Base-by-base conservation (phyloP, 2,888 invertebrate genomes). In the Empis stercorea region DNA sequence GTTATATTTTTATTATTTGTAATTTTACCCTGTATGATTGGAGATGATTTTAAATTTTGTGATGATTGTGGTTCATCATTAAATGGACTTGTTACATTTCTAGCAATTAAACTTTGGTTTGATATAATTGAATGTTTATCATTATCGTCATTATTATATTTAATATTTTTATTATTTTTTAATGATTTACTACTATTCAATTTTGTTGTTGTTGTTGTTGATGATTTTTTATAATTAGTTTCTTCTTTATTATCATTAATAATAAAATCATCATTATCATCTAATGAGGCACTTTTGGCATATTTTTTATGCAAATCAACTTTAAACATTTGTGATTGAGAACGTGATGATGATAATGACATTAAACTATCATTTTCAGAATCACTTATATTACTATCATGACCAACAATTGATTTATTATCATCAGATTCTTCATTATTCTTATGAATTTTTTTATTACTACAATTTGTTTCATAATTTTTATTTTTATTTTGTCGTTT, bases 301-400 rank as follows among this genome's bases (percentile, higher is more conserved):
- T 68, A 68, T 62, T 68, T 68, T 51, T 68, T 68, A 54, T 68
- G 68, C 49, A 68, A 59, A 59, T 68, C 68, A 47, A 68, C 65
- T 49, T 66, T 68, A 46, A 66, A 68, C 4, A 47, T 41, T 1
- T 65, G 66, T 1, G 68, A 67, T 58, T 65, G 61, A 53, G 67
- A 66, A 41, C 66, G 62, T n/a, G 57, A 61, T 16, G 14, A 16
- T 27, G 20, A 14, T n/a, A 20, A 5, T 3, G 14, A 16, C 6
- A 9, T n/a, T 27, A 10, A n/a, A 27, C 27, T 40, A 15, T n/a
- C 16, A 7, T 40, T 40, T 10, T 11, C 9, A 2, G 23, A 10
- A n/a, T 40, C 17, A 11, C 23, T 17, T 20, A 46, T 51, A 14
- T 49, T 52, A n/a, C 30, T 49, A 14, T 41, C 42, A 13, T 48